Evolutionary conservation across 2,888 invertebrate genomes (phyloP).

Genomic region (Tricholauxania praeusta): DNA sequence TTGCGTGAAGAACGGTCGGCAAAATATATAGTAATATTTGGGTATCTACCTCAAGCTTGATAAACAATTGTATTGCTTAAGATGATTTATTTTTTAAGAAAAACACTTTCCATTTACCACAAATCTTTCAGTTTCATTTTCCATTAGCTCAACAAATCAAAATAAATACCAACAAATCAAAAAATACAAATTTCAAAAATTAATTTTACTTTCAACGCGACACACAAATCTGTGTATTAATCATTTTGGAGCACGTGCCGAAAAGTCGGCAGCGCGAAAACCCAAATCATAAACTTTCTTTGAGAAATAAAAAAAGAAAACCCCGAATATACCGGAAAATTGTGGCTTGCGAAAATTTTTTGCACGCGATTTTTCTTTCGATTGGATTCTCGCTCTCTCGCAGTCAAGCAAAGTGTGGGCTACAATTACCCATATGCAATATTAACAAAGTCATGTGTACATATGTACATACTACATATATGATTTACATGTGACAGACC

Average conservation of each 20-base stretch:
- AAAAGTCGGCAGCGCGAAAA: background rate
- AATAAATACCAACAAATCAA: background rate
- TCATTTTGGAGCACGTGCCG: slow-evolving; percentile 20
- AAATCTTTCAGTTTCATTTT: background rate
- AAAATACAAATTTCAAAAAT: background rate
- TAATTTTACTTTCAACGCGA: slow-evolving; percentile 3
- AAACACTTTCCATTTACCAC: too few relatives aligned
- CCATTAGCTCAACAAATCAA: slow-evolving; percentile 5
- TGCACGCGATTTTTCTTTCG: slow-evolving; percentile 37
- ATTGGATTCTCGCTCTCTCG: slow-evolving; percentile 3
- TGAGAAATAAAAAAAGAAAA: background rate
- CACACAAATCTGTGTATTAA: slow-evolving; percentile 24
- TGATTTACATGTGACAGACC: background rate
- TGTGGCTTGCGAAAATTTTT: slow-evolving; percentile 30
- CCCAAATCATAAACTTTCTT: background rate
- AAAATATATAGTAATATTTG: too few relatives aligned
- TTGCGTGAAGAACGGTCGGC: too few relatives aligned
- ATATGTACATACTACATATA: background rate
- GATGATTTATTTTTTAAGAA: too few relatives aligned
- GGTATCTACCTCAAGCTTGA: too few relatives aligned
- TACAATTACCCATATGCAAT: too few relatives aligned
- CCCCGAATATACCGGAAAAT: slow-evolving; percentile 16
- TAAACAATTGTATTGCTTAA: too few relatives aligned
- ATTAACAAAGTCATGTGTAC: background rate
- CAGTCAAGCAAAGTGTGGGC: background rate